phyloP scores from a whole-genome alignment of 2,797 vertebrate genomes.

The Argentina silus region DNA sequence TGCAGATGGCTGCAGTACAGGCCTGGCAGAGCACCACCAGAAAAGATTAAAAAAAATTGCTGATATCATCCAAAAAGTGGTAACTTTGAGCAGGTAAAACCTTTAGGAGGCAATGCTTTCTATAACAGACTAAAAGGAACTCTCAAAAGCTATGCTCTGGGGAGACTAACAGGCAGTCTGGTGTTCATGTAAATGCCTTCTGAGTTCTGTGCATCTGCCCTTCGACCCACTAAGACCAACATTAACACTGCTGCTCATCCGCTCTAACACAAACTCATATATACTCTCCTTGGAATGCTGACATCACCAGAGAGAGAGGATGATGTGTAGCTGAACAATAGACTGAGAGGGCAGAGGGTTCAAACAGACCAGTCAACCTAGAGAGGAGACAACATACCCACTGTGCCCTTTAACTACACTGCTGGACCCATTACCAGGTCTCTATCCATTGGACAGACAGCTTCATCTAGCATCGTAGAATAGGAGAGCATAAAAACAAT shows the following conservation, averaged over 20 bases:
- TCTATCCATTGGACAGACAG: neutral
- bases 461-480: neutral
- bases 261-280: constrained; percentile 78
- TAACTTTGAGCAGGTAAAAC: too few relatives aligned
- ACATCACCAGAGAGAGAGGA: constrained; percentile 76
- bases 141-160: neutral
- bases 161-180: neutral
- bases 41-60: too few relatives aligned
- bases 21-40: too few relatives aligned
- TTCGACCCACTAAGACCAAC: constrained; percentile 60
- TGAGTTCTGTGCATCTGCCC: neutral
- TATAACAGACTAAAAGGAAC: too few relatives aligned
- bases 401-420: too few relatives aligned
- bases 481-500: too few relatives aligned
- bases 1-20: too few relatives aligned
- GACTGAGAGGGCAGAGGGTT: constrained; percentile 74
- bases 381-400: too few relatives aligned
- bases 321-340: constrained; percentile 76
- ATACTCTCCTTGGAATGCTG: constrained; percentile 76
- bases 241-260: constrained; percentile 70
- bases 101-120: too few relatives aligned
- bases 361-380: constrained; percentile 57
- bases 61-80: too few relatives aligned
- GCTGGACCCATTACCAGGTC: too few relatives aligned
- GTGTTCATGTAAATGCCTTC: neutral